A percentile compares a stretch with the other conserved stretches of the same genome.
phyloP scores from a whole-genome alignment of 2,888 invertebrate species.

The Biston betularia region DNA sequence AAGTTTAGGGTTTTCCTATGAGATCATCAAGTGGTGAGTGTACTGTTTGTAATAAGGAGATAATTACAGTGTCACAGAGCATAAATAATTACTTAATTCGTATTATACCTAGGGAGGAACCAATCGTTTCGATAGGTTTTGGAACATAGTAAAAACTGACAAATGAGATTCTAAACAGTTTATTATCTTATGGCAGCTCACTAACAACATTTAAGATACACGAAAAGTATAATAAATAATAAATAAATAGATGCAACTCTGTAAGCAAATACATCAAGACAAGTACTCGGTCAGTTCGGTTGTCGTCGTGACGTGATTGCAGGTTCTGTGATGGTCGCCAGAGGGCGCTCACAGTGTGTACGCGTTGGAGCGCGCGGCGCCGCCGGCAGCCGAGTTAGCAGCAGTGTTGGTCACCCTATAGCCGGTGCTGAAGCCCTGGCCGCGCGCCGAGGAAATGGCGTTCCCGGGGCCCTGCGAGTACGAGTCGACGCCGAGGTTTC shows the following conservation, averaged over 20 bases:
- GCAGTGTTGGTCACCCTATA: constrained; percentile 67
- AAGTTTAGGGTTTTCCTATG: no score
- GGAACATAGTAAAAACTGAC: background rate
- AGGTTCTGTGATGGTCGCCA: constrained; percentile 13
- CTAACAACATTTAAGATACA: constrained; percentile 23
- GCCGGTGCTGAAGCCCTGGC: constrained; percentile 60
- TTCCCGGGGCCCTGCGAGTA: constrained; percentile 63
- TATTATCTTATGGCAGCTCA: constrained; percentile 37
- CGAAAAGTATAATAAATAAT: constrained; percentile 25
- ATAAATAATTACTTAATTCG: no score
- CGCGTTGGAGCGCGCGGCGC: constrained; percentile 70
- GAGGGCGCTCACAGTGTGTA: constrained; percentile 55
- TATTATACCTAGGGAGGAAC: no score
- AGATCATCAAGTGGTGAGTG: no score
- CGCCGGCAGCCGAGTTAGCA: constrained; percentile 62
- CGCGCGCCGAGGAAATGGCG: constrained; percentile 65
- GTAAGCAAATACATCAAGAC: constrained; percentile 78
- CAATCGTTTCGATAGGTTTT: no score
- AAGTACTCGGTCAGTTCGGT: constrained; percentile 62
- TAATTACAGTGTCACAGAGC: no score
- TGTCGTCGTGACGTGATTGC: constrained; percentile 82
- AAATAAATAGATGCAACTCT: constrained; percentile 59
- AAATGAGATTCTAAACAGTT: constrained; percentile 14
- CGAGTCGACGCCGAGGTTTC: constrained; percentile 61
- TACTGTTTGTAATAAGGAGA: no score